Conservation (phyloP, 2,888 invertebrate genomes). For the Meteorus cinctellus region DNA sequence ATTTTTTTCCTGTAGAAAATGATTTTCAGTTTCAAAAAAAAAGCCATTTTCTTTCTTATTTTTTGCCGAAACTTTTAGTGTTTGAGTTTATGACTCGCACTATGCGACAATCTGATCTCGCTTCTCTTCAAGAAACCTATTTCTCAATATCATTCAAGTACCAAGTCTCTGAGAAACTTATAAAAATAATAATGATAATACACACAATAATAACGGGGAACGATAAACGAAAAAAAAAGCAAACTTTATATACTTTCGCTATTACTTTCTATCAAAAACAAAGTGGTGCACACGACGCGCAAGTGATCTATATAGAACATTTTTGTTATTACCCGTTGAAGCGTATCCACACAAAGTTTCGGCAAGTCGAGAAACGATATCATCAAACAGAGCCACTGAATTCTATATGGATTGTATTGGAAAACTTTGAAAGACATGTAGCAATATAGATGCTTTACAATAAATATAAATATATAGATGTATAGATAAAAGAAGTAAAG, state of each 20-base stretch:
- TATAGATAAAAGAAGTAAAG: slow-evolving; percentile 6
- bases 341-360: slow-evolving; percentile 8
- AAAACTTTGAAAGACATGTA: slow-evolving; percentile 28
- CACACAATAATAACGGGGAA: neutral
- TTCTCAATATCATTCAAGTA: slow-evolving; percentile 11
- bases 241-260: slow-evolving; percentile 5
- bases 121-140: neutral
- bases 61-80: slow-evolving; percentile 34
- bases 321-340: slow-evolving; percentile 16
- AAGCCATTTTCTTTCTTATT: neutral
- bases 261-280: neutral
- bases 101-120: slow-evolving; percentile 38
- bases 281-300: neutral
- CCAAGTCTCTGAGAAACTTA: slow-evolving; percentile 4
- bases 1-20: no score
- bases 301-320: slow-evolving; percentile 9
- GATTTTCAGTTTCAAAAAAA: no score
- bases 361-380: slow-evolving; percentile 35
- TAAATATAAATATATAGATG: slow-evolving; percentile 10
- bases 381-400: slow-evolving; percentile 25
- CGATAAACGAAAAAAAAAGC: neutral
- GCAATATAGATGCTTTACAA: neutral
- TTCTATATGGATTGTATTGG: slow-evolving; percentile 24
- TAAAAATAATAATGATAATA: slow-evolving; percentile 11
- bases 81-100: slow-evolving; percentile 35